These are phyloP conservation scores for Elysia crispata DNA, from an alignment of 2,888 invertebrate species.

Conservation along the genomic window DNA sequence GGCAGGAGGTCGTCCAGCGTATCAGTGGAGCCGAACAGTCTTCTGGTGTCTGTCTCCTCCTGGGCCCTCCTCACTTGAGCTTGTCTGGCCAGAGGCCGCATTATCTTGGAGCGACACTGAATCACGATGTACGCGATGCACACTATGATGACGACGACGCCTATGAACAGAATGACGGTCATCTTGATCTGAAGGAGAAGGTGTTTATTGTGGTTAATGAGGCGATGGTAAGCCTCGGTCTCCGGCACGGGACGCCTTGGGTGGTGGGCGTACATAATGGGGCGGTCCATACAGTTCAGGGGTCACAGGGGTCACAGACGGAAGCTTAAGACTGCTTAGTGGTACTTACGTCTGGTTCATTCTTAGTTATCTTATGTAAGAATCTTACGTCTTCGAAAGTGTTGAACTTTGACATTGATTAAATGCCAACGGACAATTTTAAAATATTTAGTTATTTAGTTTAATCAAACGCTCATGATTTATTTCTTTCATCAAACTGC, in stretches of 20 bases:
- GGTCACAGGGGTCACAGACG: not conserved
- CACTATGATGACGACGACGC: constrained; percentile 53
- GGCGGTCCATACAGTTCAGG: not conserved
- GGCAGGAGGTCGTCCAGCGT: constrained; percentile 52
- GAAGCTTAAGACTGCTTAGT: too few species aligned
- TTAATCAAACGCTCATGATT: too few species aligned
- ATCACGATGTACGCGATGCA: constrained; percentile 57
- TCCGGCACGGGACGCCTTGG: constrained; percentile 35
- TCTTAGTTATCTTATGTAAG: not conserved
- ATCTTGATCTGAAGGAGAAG: constrained; percentile 57
- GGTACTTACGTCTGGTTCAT: not conserved
- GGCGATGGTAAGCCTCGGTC: constrained; percentile 51
- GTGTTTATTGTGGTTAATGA: constrained; percentile 55
- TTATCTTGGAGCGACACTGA: constrained; percentile 52
- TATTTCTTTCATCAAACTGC: too few species aligned
- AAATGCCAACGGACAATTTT: too few species aligned
- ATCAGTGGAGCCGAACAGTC: constrained; percentile 52
- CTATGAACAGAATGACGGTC: constrained; percentile 55
- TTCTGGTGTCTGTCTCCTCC: constrained; percentile 48
- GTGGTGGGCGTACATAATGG: constrained; percentile 37
- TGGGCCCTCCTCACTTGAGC: constrained; percentile 30
- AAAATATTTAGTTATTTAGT: too few species aligned
- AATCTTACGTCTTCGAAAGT: too few species aligned
- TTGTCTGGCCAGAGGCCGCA: constrained; percentile 23
- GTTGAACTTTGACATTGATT: too few species aligned